Evolutionary conservation across 2,113 vertebrate species (phyloP).

Genomic region (Oryzias melastigma): DNA sequence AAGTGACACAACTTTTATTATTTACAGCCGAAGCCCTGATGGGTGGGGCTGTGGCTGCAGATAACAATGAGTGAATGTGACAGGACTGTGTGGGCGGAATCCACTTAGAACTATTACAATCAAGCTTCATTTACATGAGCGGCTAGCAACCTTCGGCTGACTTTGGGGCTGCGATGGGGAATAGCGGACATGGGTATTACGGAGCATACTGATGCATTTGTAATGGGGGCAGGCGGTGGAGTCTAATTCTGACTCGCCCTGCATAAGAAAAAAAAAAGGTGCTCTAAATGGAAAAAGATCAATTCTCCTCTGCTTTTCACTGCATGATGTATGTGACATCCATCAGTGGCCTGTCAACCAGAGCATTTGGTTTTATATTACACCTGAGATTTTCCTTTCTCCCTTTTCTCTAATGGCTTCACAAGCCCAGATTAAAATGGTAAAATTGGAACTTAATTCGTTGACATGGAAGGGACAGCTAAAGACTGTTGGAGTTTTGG

Average conservation of each 20-base stretch:
- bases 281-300: conserved; percentile 63
- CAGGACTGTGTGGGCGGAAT: conserved; percentile 69
- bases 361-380: conserved; percentile 71
- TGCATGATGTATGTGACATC: conserved; percentile 68
- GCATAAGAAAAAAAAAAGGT: conserved; percentile 26
- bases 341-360: conserved; percentile 68
- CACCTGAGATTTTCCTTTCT: conserved; percentile 54
- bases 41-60: conserved; percentile 27
- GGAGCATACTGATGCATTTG: conserved; percentile 68
- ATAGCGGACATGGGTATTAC: conserved; percentile 67
- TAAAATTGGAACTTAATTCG: conserved; percentile 56
- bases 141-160: conserved; percentile 68
- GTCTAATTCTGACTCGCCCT: conserved; percentile 48
- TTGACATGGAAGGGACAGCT: conserved; percentile 14
- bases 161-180: conserved; percentile 67
- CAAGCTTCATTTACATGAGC: conserved; percentile 75
- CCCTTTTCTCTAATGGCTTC: conserved; percentile 57
- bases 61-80: conserved; percentile 71
- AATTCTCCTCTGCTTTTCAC: conserved; percentile 56
- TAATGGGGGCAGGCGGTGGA: conserved; percentile 62
- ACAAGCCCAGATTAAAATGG: conserved; percentile 60
- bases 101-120: conserved; percentile 76
- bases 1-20: conserved; percentile 76
- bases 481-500: conserved; percentile 20
- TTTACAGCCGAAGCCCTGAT: conserved; percentile 62